Base-by-base conservation (phyloP, 2,113 vertebrate species). In the Hippocampus mohnikei region DNA sequence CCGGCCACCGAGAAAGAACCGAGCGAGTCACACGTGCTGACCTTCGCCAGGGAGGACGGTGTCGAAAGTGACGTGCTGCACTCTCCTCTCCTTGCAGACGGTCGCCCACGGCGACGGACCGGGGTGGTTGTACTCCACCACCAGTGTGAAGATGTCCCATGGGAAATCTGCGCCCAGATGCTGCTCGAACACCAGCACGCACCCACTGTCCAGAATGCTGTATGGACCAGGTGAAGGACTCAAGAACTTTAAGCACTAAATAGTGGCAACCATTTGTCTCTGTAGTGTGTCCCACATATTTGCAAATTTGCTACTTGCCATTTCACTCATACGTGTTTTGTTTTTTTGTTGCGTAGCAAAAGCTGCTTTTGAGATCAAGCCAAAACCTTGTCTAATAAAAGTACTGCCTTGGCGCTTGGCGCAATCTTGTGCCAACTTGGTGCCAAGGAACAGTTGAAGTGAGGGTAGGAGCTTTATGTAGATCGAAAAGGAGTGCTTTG, bases 91-190 rank as follows among this genome's bases (percentile, higher is more conserved):
- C 66, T 89, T 81, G 79, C 96, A 98, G 52, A 94, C 70, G 3
- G 81, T 66, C 70, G 88, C 88, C 94, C 95, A 96, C 11, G 91
- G 92, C 2, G 94, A 95, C 29, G 89, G 90, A 78, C 93, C 92
- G 46, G 88, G 86, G 59, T 88, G 90, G 83, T 96, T 91, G 50
- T 94, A 96, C 85, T 99, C 97, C 66, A 98, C 78, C 69, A 95
- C 92, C 69, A 94, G 77, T 40, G 93, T 94, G 88, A 98, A 98
- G 56, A 83, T 71, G 58, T 71, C 79, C 96, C 96, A 99, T 15
- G 97, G 96, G 69, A 98, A 98, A 86, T 94, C 91, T 1, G 92
- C 81, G 58, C 93, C 93, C 53, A 99, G 91, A 56, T 94, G 88
- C 66, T 92, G 91, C 85, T 93, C 92, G 69, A 87, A 91, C 82